A percentile compares a stretch with the other conserved stretches of the same genome.
phyloP scores from a whole-genome alignment of 1,140 invertebrate species.

The Ladona fulva region DNA sequence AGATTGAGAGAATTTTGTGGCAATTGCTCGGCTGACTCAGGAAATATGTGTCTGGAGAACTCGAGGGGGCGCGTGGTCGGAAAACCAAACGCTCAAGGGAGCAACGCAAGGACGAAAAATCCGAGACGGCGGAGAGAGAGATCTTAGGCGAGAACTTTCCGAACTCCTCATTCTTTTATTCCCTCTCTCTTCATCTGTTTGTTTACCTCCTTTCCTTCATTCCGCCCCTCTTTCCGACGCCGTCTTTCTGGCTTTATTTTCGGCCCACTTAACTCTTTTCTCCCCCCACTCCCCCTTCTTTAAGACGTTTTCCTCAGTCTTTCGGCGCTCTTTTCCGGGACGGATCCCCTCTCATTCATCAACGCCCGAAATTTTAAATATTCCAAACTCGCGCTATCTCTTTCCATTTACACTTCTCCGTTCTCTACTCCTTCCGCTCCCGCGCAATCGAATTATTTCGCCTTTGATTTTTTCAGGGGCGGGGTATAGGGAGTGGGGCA shows the following conservation, averaged over 20 bases:
- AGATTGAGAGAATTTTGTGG: background rate
- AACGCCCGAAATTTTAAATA: background rate
- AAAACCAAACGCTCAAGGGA: background rate
- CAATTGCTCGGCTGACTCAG: background rate
- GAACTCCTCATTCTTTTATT: too few species aligned
- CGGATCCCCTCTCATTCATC: too few species aligned
- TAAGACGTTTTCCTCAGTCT: too few species aligned
- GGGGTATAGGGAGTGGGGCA: too few species aligned
- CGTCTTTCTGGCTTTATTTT: background rate
- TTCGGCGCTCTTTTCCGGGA: too few species aligned
- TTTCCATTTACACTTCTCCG: background rate
- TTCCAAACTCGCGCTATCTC: background rate
- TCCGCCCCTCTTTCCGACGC: background rate
- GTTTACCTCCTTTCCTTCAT: background rate
- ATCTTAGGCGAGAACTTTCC: background rate
- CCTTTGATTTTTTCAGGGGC: too few species aligned
- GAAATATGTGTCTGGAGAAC: constrained; percentile 8
- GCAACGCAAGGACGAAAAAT: background rate
- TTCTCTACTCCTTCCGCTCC: background rate
- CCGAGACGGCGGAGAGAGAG: background rate
- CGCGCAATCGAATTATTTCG: too few species aligned
- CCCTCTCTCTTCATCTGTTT: too few species aligned
- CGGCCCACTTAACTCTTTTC: background rate
- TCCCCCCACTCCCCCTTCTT: background rate
- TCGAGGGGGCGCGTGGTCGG: background rate